Evolutionary conservation across 1,140 invertebrate genomes (phyloP).

Genomic region (Polypedilum pembai): DNA sequence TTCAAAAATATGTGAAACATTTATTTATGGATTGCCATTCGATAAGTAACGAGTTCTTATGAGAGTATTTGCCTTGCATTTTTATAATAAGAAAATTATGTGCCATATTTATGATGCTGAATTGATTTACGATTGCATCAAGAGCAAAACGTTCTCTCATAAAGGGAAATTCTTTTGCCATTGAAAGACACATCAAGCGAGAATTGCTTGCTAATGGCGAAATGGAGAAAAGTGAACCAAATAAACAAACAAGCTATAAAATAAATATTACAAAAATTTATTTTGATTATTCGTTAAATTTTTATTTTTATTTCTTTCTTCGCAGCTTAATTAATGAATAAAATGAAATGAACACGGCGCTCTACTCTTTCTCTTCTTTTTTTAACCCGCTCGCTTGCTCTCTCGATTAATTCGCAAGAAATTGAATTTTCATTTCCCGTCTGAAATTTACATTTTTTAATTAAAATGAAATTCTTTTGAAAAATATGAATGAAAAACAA

Average conservation of each 20-base stretch:
- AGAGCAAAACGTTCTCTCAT: neutral
- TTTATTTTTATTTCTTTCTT: neutral
- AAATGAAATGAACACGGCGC: too few relatives aligned
- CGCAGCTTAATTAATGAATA: neutral
- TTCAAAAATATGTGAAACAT: constrained; percentile 3
- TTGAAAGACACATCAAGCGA: neutral
- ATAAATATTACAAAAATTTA: constrained; percentile 10
- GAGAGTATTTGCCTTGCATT: neutral
- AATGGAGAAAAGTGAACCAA: neutral
- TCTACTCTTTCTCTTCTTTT: too few relatives aligned
- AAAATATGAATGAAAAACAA: too few relatives aligned
- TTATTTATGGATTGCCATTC: constrained; percentile 12
- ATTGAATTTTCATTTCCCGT: neutral
- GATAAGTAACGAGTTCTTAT: constrained; percentile 3
- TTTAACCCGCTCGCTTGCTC: neutral
- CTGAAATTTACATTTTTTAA: neutral
- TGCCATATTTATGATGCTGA: constrained; percentile 3
- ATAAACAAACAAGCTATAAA: constrained; percentile 6
- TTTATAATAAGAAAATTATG: constrained; percentile 4
- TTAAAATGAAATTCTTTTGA: too few relatives aligned
- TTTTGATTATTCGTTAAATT: neutral
- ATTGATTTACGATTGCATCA: neutral
- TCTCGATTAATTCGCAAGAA: constrained; percentile 3
- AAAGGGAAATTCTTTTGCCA: neutral
- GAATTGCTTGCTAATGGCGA: neutral